Evolutionary conservation across 2,888 invertebrate species (phyloP), one percentile per base, ranked within the genome.

Genomic region (Drosophila percnosoma): DNA sequence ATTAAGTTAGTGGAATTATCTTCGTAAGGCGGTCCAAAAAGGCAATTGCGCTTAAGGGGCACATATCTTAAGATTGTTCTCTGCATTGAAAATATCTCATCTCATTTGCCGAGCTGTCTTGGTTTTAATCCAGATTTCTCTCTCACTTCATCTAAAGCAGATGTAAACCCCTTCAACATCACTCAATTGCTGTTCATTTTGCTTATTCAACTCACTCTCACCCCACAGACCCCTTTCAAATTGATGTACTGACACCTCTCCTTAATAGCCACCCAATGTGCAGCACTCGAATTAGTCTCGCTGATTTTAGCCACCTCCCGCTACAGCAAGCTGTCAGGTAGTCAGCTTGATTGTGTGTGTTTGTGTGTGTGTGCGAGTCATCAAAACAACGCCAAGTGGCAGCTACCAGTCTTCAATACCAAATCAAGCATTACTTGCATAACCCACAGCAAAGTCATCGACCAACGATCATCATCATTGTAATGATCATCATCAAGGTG

Each of bases 361-460:
- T 48, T 64, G 49, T 38, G 31, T 52, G 6, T 58, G 29, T 49
- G 68, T 73, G 78, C 78, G 86, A 89, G 71, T 89, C 86, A 89
- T 85, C 76, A 82, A 65, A 79, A 72, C 83, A 68, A 71, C 77
- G 65, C 71, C 86, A 83, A 89, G 81, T 78, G 84, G 73, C 79
- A 77, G 87, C 87, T 87, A 90, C 87, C 89, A 88, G 87, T 87
- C 82, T 87, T 87, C 86, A 83, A 82, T 90, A 87, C 83, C 89
- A 90, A 87, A 90, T 90, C 87, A 90, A 89, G 90, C 87, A 87
- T 90, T 90, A 87, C 90, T 87, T 86, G 90, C 87, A 90, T 89
- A 89, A 89, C 87, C 75, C 85, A 80, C 78, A 74, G 52, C 83
- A 70, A 63, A 85, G 85, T 85, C 89, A 86, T 89, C 88, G 85